Conservation (phyloP, 2,113 vertebrate genomes). For the Nesoenas mayeri region DNA sequence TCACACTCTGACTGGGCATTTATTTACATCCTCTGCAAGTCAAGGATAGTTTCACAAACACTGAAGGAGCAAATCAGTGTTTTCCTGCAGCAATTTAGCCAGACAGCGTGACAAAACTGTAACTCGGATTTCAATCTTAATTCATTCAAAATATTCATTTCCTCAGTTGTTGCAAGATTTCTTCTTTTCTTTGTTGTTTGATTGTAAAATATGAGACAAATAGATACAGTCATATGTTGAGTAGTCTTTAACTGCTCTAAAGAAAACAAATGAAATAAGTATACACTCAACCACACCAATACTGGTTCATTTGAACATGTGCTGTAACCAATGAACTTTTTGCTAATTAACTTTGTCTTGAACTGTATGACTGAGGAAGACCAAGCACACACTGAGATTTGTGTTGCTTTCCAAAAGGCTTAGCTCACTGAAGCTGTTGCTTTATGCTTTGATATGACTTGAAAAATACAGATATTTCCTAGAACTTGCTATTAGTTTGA, state of each 20-base stretch:
- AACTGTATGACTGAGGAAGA: neutral
- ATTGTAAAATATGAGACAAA: neutral
- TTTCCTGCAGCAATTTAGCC: neutral
- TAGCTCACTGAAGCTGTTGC: neutral
- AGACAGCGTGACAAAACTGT: neutral
- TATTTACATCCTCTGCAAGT: neutral
- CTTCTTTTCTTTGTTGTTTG: neutral
- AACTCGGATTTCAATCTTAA: neutral
- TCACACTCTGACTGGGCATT: neutral
- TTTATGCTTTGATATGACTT: neutral
- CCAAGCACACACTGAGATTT: neutral
- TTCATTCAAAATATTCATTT: neutral
- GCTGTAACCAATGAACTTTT: neutral
- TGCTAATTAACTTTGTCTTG: neutral
- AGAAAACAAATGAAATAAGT: neutral
- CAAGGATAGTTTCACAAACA: neutral
- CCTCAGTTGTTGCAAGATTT: neutral
- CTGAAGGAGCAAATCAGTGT: neutral
- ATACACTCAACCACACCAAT: neutral
- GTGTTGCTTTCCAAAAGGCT: neutral
- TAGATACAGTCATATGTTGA: neutral
- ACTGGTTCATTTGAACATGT: rapidly evolving
- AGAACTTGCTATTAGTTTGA: neutral
- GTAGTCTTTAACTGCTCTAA: neutral
- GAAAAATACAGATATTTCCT: neutral